Base-by-base conservation (phyloP, 2,797 vertebrate species). In the Gallirallus australis region DNA sequence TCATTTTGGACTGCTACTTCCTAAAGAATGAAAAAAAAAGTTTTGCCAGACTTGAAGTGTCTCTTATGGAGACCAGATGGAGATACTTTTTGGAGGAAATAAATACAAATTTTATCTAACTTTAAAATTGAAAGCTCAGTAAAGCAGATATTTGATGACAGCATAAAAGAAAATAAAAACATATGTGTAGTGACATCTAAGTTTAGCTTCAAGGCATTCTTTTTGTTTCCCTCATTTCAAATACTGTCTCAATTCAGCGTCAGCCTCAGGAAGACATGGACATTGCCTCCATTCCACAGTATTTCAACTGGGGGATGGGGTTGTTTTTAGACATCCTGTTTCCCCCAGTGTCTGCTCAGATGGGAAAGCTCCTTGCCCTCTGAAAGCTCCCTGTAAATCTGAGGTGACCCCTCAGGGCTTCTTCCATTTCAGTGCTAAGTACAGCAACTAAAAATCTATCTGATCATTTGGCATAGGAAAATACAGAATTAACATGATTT, bases 271-370 rank as follows among this genome's bases (percentile, higher is more conserved):
- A 72, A 48, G 52, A 66, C 9, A 12, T 33, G 31, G 33, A 8
- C 16, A 54, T 12, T n/a, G 14, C 14, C 24, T 87, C 28, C 6
- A 37, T n/a, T 68, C 31, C 24, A 37, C 20, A 12, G 40, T 25
- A 63, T 63, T 27, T 66, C 24, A 33, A 9, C 12, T 7, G 3
- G 4, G 14, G 19, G 12, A 45, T 0, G 0, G 7, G 9, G 1
- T 8, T 45, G 14, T 31, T 83, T 40, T 50, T 61, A 63, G 9
- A 56, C 4, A 39, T 47, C 3, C 17, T 16, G 2, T 17, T 61
- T 68, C 15, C 18, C 25, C n/a, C 6, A 25, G 18, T 17, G 15
- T 28, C 48, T 33, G 5, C 24, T 45, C 1, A 0, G 21, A 28
- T 23, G 48, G 28, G 24, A 79, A 73, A 52, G 6, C 4, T 73